Conservation (phyloP, 2,113 vertebrate genomes). For the Zapus hudsonius region DNA sequence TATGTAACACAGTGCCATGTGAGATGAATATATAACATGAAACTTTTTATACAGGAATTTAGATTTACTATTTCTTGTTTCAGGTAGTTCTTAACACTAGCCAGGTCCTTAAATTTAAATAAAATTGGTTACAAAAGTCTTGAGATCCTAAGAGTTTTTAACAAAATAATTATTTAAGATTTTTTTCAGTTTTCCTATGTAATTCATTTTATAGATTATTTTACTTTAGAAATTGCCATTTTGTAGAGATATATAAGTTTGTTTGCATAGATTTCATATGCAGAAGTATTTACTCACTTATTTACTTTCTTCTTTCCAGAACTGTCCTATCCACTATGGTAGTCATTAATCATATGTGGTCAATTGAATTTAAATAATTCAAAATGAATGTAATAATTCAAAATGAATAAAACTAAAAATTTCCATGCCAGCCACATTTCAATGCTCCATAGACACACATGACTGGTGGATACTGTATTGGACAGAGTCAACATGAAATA, state of each 20-base stretch:
- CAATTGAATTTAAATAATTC: slow-evolving; percentile 7
- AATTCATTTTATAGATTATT: slow-evolving; percentile 25
- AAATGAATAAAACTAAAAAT: slow-evolving; percentile 14
- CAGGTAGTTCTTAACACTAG: background rate
- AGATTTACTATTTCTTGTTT: background rate
- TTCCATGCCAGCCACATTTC: background rate
- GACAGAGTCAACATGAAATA: background rate
- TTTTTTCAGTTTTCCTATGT: background rate
- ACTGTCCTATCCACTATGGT: background rate
- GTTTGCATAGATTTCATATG: background rate
- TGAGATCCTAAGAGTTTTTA: background rate
- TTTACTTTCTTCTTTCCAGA: slow-evolving; percentile 14
- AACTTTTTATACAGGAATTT: too few relatives aligned
- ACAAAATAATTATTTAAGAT: slow-evolving; percentile 5
- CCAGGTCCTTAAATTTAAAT: background rate
- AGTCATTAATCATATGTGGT: background rate
- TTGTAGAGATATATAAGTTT: slow-evolving; percentile 5
- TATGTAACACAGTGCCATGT: too few relatives aligned
- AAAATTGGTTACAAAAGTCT: slow-evolving; percentile 18
- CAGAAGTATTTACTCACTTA: background rate
- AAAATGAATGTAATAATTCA: too few relatives aligned
- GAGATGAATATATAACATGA: too few relatives aligned
- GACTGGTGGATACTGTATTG: background rate
- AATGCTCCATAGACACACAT: background rate
- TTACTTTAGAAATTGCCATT: background rate